These are phyloP conservation scores for Lordiphosa mommai DNA, from an alignment of 1,140 invertebrate species.

Conservation along the genomic window DNA sequence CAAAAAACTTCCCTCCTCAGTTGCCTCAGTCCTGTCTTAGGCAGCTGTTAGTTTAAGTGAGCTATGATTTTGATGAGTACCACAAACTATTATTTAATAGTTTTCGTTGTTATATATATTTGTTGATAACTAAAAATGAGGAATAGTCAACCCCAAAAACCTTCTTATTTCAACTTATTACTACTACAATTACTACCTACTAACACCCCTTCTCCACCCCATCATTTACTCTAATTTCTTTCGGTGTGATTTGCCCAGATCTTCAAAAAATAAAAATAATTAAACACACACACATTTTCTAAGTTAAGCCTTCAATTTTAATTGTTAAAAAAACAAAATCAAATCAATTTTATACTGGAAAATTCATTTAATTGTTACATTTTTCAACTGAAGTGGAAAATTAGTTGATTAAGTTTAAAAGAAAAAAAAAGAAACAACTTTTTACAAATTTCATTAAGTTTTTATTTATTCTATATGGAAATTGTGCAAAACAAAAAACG, in stretches of 20 bases:
- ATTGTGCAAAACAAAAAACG: conserved; percentile 40
- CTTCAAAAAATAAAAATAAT: conserved; percentile 46
- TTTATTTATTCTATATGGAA: conserved; percentile 64
- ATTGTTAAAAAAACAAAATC: conserved; percentile 14
- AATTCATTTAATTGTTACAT: too few relatives aligned
- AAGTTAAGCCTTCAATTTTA: conserved; percentile 4
- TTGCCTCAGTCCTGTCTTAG: conserved; percentile 34
- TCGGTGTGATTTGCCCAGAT: conserved; percentile 74
- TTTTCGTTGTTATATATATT: conserved; percentile 56
- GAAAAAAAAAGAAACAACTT: too few relatives aligned
- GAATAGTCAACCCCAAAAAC: conserved; percentile 3
- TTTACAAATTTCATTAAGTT: conserved; percentile 27
- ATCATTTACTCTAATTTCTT: conserved; percentile 33
- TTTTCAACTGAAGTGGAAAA: not conserved
- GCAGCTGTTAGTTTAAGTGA: conserved; percentile 70
- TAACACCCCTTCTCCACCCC: conserved; percentile 1
- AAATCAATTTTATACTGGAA: conserved; percentile 31
- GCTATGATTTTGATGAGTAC: conserved; percentile 52
- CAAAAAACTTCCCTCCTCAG: conserved; percentile 71
- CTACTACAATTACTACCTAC: conserved; percentile 14
- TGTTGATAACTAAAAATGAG: conserved; percentile 53
- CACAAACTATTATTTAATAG: conserved; percentile 53
- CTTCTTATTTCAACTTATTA: not conserved
- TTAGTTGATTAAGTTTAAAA: conserved; percentile 51
- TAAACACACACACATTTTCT: conserved; percentile 9